phyloP scores from a whole-genome alignment of 2,113 vertebrate species.

The Melanerpes formicivorus region DNA sequence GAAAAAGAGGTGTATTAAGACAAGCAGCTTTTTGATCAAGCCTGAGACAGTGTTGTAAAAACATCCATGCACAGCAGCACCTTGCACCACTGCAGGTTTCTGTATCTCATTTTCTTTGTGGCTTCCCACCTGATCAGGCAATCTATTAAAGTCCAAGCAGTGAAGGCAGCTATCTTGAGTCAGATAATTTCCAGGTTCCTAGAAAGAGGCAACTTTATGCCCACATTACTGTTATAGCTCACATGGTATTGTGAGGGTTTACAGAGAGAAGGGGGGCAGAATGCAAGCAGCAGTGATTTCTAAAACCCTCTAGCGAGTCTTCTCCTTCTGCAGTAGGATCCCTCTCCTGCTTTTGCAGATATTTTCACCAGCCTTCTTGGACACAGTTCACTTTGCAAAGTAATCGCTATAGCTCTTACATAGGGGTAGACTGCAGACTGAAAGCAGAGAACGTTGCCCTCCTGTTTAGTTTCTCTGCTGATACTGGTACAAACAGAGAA shows the following conservation, averaged over 20 bases:
- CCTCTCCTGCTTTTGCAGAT: not conserved
- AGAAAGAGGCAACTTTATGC: constrained; percentile 1
- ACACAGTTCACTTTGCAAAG: not conserved
- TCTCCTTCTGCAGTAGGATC: not conserved
- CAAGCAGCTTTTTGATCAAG: constrained; percentile 43
- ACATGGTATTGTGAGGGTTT: not conserved
- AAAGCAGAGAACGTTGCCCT: not conserved
- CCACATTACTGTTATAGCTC: not conserved
- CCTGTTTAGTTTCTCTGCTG: not conserved
- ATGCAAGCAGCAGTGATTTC: not conserved
- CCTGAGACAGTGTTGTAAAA: constrained; percentile 18
- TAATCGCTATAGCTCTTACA: not conserved
- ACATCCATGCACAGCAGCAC: not conserved
- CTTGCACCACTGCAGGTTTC: not conserved
- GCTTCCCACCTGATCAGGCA: constrained; percentile 19
- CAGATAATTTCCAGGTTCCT: constrained; percentile 41
- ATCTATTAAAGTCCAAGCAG: constrained; percentile 38
- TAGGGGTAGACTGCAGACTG: not conserved
- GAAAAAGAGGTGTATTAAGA: constrained; percentile 30
- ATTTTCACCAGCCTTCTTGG: not conserved
- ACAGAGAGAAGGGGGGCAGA: not conserved
- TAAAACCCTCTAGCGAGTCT: not conserved
- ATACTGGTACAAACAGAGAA: rapidly evolving
- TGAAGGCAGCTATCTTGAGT: constrained; percentile 18
- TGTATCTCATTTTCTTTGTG: constrained; percentile 18